Conservation (phyloP, 2,888 invertebrate species). For the Opisthograptis luteolata region DNA sequence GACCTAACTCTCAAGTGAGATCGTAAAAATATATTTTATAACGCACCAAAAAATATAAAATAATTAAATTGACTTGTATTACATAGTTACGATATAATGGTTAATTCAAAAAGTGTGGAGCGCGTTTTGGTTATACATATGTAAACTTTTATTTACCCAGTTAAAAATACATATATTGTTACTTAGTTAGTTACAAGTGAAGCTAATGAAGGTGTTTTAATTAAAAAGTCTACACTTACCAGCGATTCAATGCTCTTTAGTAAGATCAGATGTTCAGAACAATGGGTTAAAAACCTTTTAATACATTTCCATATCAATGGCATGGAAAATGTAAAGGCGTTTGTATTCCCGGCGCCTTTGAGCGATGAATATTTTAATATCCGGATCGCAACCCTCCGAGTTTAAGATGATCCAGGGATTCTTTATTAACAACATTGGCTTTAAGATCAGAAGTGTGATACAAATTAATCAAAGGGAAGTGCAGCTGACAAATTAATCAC, state of each 20-base stretch:
- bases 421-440: slow-evolving; percentile 27
- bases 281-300: slow-evolving; percentile 26
- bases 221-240: too few species aligned
- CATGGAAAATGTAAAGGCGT: slow-evolving; percentile 23
- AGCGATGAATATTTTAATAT: slow-evolving; percentile 42
- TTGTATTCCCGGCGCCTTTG: slow-evolving; percentile 30
- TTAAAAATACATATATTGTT: too few species aligned
- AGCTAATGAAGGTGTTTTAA: not conserved
- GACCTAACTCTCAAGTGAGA: too few species aligned
- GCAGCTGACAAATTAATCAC: slow-evolving; percentile 14
- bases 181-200: too few species aligned
- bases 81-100: too few species aligned
- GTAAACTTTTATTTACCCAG: too few species aligned
- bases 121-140: too few species aligned
- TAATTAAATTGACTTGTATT: too few species aligned
- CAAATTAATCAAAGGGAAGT: too few species aligned
- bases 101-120: too few species aligned
- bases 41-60: too few species aligned
- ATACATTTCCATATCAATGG: slow-evolving; percentile 35
- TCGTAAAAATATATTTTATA: too few species aligned
- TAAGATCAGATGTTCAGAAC: slow-evolving; percentile 13
- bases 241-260: not conserved
- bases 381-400: slow-evolving; percentile 29
- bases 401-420: slow-evolving; percentile 32
- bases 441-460: slow-evolving; percentile 16